Percentiles rank a stretch among this genome's conserved stretches.
Conservation (phyloP, 2,113 vertebrate species). For the Chroicocephalus ridibundus region DNA sequence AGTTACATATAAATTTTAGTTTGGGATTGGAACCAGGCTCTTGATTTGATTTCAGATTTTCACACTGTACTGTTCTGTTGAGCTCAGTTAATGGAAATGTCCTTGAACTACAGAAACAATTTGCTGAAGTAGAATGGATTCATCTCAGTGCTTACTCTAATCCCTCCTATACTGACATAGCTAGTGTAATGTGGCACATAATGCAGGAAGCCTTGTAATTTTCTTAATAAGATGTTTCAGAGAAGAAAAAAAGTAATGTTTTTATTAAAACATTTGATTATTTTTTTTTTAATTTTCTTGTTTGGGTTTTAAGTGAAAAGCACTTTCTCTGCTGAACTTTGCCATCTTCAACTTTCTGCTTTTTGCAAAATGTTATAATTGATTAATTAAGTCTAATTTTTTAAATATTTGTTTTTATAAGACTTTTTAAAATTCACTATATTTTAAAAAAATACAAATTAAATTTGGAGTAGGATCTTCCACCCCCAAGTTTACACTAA, state of each 20-base stretch:
- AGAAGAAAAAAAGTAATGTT: background rate
- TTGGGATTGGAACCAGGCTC: background rate
- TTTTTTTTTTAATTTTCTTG: background rate
- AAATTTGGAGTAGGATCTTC: background rate
- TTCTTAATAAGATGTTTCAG: background rate
- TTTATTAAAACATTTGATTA: background rate
- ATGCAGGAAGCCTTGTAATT: background rate
- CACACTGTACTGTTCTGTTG: background rate
- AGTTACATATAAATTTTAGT: background rate
- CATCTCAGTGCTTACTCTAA: background rate
- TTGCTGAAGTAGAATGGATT: background rate
- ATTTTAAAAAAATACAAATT: background rate
- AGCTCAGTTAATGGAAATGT: background rate
- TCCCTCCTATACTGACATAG: background rate
- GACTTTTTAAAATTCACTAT: fast-evolving
- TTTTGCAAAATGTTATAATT: background rate
- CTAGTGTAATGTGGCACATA: background rate
- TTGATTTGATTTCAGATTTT: slow-evolving; percentile 22
- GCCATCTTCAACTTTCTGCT: background rate
- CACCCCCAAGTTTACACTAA: background rate
- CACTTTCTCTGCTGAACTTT: background rate
- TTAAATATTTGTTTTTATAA: background rate
- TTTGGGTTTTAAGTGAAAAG: background rate
- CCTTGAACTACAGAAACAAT: background rate
- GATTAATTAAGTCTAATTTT: background rate